Percentiles rank a stretch among this genome's conserved stretches.
These are phyloP conservation scores for Suricata suricatta DNA, from an alignment of 2,113 vertebrate genomes.

Conservation along the genomic window DNA sequence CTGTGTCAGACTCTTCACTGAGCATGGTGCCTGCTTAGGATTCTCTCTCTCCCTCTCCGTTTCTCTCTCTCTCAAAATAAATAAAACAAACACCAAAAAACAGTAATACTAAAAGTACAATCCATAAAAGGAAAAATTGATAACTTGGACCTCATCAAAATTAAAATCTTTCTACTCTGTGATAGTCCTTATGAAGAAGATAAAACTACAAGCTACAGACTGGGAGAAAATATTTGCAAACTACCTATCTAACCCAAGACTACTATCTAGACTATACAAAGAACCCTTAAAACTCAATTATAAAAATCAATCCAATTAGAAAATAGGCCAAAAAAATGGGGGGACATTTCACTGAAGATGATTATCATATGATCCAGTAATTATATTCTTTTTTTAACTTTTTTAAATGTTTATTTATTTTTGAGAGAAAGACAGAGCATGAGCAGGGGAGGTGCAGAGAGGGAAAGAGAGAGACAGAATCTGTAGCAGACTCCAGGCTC, in stretches of 20 bases:
- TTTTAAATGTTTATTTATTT: no score
- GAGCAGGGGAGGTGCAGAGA: no score
- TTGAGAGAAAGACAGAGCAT: no score
- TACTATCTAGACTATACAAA: background rate
- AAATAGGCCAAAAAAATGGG: background rate
- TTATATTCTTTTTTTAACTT: no score
- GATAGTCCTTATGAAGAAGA: background rate
- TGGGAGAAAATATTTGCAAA: background rate
- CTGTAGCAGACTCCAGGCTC: no score
- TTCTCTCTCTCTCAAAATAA: no score
- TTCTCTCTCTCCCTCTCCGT: no score
- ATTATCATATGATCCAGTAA: background rate
- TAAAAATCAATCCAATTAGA: background rate
- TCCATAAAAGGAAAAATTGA: background rate
- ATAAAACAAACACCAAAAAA: no score
- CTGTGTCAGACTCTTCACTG: no score
- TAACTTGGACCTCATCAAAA: background rate
- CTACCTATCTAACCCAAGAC: background rate
- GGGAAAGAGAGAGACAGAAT: no score
- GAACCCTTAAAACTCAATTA: background rate
- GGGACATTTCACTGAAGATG: background rate
- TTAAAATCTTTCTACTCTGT: background rate
- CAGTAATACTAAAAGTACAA: background rate
- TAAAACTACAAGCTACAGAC: background rate
- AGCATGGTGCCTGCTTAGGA: no score